Percentiles rank a stretch among this genome's conserved stretches.
Conservation (phyloP, 1,140 invertebrate species). For the Micrasema minimum region DNA sequence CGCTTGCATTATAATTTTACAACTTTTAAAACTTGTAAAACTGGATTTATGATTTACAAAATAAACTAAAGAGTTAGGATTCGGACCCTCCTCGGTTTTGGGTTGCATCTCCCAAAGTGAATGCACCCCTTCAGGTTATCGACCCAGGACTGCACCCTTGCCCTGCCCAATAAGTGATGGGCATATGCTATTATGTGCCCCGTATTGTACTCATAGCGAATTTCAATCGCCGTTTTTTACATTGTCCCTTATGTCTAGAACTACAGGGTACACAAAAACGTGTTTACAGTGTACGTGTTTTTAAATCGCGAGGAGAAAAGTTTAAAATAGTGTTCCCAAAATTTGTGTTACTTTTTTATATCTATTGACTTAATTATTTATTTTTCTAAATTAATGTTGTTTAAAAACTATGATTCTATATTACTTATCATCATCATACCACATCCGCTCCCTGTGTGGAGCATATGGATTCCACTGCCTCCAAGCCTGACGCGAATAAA, state of each 20-base stretch:
- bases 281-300: not conserved
- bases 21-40: no score
- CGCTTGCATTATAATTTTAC: no score
- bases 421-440: no score
- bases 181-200: conserved; percentile 20
- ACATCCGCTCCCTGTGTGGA: no score
- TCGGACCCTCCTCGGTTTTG: no score
- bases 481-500: no score
- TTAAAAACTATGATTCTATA: no score
- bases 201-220: conserved; percentile 11
- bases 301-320: not conserved
- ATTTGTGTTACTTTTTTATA: not conserved
- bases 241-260: not conserved
- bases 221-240: conserved; percentile 26
- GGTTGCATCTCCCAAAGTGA: no score
- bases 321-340: not conserved
- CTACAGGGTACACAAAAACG: not conserved
- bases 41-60: no score
- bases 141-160: not conserved
- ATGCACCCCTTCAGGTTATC: conserved; percentile 1
- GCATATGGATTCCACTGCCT: no score
- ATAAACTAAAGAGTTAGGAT: no score
- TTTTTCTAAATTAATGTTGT: not conserved
- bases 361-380: not conserved
- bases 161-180: conserved; percentile 1